Percentiles rank a stretch among this genome's conserved stretches.
Evolutionary conservation across 2,797 vertebrate species (phyloP).

Genomic region (Lagodon rhomboides): DNA sequence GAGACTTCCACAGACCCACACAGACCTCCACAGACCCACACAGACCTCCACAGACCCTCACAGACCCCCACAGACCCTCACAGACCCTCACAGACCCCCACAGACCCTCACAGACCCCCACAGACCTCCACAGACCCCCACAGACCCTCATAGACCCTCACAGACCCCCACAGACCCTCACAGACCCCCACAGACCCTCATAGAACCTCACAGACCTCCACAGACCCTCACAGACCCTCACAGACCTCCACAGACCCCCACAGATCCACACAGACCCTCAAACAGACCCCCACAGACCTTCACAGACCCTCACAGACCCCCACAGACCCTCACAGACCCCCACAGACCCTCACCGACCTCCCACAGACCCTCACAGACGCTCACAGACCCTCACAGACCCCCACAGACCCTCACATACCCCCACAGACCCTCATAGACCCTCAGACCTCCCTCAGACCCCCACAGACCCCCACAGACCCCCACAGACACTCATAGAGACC

Average conservation of each 20-base stretch:
- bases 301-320: no score
- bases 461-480: no score
- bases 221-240: no score
- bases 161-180: no score
- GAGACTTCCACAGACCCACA: no score
- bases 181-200: slow-evolving; percentile 10
- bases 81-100: slow-evolving; percentile 31
- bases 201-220: no score
- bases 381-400: background rate
- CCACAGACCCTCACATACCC: slow-evolving; percentile 27
- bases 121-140: slow-evolving; percentile 12
- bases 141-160: no score
- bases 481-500: no score
- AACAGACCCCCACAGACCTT: slow-evolving; percentile 10
- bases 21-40: background rate
- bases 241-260: no score
- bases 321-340: no score
- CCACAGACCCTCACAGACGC: slow-evolving; percentile 2
- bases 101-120: background rate
- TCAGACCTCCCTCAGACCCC: background rate
- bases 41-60: slow-evolving; percentile 5
- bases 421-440: background rate
- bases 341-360: background rate
- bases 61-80: background rate
- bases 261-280: no score